Conservation (phyloP, 2,888 invertebrate species). For the Hedychridium roseum region DNA sequence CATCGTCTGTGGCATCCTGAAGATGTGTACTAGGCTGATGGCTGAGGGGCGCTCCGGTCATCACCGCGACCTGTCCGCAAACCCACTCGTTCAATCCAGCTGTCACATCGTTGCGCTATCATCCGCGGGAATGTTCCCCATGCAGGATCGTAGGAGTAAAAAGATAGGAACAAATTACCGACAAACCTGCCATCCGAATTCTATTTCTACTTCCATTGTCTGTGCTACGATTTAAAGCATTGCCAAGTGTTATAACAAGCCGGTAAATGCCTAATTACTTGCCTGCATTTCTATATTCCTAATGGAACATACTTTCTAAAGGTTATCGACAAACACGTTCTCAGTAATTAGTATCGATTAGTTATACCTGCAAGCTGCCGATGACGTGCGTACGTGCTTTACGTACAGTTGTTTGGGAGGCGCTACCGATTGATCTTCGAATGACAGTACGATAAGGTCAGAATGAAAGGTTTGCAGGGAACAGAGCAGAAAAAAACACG, state of each 20-base stretch:
- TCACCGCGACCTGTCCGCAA: constrained; percentile 61
- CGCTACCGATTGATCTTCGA: neutral
- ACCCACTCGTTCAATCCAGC: constrained; percentile 41
- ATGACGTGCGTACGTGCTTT: too few species aligned
- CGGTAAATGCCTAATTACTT: too few species aligned
- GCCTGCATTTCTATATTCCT: too few species aligned
- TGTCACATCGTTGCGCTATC: constrained; percentile 31
- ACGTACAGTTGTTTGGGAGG: neutral
- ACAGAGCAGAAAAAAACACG: constrained; percentile 8
- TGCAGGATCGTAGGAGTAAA: constrained; percentile 28
- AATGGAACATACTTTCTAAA: too few species aligned
- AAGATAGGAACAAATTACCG: neutral
- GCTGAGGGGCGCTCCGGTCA: constrained; percentile 59
- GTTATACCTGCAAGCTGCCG: too few species aligned
- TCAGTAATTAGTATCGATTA: too few species aligned
- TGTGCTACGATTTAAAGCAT: too few species aligned
- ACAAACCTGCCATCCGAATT: too few species aligned
- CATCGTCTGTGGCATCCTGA: constrained; percentile 52
- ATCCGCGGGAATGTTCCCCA: constrained; percentile 30
- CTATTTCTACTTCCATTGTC: too few species aligned
- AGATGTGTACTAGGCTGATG: constrained; percentile 47
- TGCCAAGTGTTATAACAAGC: too few species aligned
- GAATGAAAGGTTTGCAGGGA: too few species aligned
- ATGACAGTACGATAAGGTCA: neutral
- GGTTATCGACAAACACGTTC: too few species aligned